phyloP scores from a whole-genome alignment of 2,888 invertebrate species.

The Tyria jacobaeae region DNA sequence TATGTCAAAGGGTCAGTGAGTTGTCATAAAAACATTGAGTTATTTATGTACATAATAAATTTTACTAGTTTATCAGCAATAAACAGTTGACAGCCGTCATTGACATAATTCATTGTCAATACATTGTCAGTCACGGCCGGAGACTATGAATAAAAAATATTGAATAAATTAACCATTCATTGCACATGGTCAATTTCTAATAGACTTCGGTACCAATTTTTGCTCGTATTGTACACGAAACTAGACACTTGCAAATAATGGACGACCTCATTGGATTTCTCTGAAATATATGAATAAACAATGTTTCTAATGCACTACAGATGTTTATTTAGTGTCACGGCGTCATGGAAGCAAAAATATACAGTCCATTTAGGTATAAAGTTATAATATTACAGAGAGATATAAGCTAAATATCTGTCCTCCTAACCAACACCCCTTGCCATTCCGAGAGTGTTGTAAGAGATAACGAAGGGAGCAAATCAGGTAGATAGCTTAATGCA shows the following conservation, averaged over 20 bases:
- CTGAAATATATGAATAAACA: conserved; percentile 24
- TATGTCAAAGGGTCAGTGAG: conserved; percentile 24
- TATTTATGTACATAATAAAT: conserved; percentile 34
- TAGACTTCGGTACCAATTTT: not conserved
- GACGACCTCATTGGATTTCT: conserved; percentile 32
- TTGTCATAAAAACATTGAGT: conserved; percentile 19
- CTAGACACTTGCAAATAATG: conserved; percentile 20
- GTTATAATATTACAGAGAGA: too few species aligned
- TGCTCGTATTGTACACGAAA: conserved; percentile 13
- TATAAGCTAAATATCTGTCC: too few species aligned
- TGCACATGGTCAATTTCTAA: not conserved
- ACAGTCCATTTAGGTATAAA: not conserved
- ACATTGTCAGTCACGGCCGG: conserved; percentile 40
- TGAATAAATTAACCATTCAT: conserved; percentile 8
- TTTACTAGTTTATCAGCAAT: conserved; percentile 40
- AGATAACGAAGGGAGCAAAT: too few species aligned
- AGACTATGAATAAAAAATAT: conserved; percentile 9
- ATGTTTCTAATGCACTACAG: conserved; percentile 15
- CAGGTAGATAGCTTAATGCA: too few species aligned
- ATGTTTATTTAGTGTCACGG: conserved; percentile 18
- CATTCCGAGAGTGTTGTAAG: too few species aligned
- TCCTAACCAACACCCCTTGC: too few species aligned
- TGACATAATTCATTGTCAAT: conserved; percentile 48
- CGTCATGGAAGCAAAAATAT: conserved; percentile 2
- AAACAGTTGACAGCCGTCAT: conserved; percentile 47